A percentile compares a stretch with the other conserved stretches of the same genome.
Evolutionary conservation across 2,888 invertebrate species (phyloP).

Genomic region (Eurytoma adleriae): DNA sequence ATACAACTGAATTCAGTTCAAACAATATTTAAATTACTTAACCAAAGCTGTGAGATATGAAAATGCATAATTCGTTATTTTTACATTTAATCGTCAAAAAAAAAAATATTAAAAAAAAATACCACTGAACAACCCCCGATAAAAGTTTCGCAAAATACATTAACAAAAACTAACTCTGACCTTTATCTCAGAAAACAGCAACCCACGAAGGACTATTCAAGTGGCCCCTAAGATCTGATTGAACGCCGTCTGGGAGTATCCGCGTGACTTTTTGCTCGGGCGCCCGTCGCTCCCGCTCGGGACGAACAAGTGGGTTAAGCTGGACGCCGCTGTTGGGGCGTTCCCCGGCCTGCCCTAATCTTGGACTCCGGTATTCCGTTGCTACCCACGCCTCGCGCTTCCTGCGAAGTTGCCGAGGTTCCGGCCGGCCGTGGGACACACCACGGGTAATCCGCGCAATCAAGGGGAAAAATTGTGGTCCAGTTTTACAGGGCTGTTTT

Average conservation of each 20-base stretch:
- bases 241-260: slow-evolving; percentile 19
- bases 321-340: slow-evolving; percentile 1
- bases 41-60: no score
- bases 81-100: no score
- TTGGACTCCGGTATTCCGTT: slow-evolving; percentile 9
- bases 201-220: background rate
- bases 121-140: no score
- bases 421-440: background rate
- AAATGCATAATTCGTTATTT: no score
- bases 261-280: slow-evolving; percentile 35
- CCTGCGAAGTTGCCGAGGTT: background rate
- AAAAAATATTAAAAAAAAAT: no score
- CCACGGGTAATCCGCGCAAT: slow-evolving; percentile 11
- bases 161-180: no score
- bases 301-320: slow-evolving; percentile 24
- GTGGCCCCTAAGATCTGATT: background rate
- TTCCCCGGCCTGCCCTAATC: slow-evolving; percentile 27
- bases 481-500: background rate
- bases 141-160: no score
- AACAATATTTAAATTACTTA: no score
- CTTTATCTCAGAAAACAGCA: no score
- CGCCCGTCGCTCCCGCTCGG: background rate
- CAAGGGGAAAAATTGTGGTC: background rate
- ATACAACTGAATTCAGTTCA: no score
- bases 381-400: background rate